phyloP scores from a whole-genome alignment of 2,113 vertebrate genomes.

The Nothocercus nigrocapillus region DNA sequence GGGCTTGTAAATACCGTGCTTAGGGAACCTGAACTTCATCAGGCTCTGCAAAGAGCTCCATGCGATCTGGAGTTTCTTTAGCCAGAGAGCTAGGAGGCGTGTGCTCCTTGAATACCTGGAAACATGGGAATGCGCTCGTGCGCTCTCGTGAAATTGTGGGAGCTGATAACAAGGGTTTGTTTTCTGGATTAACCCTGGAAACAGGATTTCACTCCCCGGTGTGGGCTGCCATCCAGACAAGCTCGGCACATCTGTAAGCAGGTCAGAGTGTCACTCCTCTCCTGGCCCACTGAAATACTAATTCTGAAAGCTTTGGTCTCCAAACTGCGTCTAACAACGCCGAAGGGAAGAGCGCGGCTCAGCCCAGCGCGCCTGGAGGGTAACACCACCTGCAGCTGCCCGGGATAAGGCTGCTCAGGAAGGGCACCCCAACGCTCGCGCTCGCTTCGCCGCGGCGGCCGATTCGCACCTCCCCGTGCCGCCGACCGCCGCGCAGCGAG shows the following conservation, averaged over 20 bases:
- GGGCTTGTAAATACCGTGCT: background rate
- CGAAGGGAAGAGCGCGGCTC: conserved; percentile 13
- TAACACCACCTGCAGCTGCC: background rate
- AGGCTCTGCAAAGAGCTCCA: background rate
- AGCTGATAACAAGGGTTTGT: background rate
- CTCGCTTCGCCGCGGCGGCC: background rate
- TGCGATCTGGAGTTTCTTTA: conserved; percentile 9
- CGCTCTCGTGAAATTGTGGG: background rate
- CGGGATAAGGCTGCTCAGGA: background rate
- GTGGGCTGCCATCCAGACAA: conserved; percentile 23
- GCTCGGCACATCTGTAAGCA: conserved; percentile 13
- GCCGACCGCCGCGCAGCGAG: background rate
- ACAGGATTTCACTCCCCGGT: background rate
- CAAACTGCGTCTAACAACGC: conserved; percentile 42
- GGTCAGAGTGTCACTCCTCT: conserved; percentile 33
- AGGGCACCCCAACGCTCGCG: background rate
- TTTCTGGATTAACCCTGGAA: conserved; percentile 23
- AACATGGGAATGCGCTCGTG: background rate
- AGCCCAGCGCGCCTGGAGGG: background rate
- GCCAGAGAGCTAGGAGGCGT: background rate
- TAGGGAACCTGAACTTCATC: conserved; percentile 37
- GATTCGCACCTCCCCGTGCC: background rate
- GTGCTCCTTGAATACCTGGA: background rate
- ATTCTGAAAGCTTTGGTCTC: conserved; percentile 40
- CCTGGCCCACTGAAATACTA: conserved; percentile 38